Evolutionary conservation across 1,140 invertebrate genomes (phyloP).

Genomic region (Zaprionus tsacasi): DNA sequence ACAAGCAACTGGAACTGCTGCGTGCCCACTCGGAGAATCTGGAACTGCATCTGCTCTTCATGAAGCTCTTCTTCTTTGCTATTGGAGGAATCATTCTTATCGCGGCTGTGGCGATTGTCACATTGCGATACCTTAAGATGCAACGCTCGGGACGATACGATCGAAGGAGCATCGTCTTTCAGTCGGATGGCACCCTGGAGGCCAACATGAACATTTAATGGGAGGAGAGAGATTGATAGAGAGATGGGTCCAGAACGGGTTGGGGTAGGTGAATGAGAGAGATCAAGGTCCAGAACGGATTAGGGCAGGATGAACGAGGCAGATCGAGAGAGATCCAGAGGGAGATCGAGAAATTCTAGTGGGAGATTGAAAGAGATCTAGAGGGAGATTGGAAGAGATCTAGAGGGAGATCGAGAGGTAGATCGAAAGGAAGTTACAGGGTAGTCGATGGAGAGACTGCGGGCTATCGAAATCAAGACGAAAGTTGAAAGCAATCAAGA

Average conservation of each 20-base stretch:
- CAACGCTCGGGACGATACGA: constrained; percentile 59
- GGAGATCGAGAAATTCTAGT: too few species aligned
- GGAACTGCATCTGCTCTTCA: constrained; percentile 59
- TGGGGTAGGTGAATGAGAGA: background rate
- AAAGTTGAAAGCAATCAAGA: too few species aligned
- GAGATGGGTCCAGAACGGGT: too few species aligned
- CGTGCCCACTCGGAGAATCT: constrained; percentile 54
- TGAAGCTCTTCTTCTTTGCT: constrained; percentile 59
- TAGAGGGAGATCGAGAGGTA: background rate
- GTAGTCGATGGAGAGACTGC: too few species aligned
- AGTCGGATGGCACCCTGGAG: constrained; percentile 72
- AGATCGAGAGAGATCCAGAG: background rate
- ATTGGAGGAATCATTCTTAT: constrained; percentile 36
- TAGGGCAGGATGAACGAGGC: background rate
- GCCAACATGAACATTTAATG: constrained; percentile 52
- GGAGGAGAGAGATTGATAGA: background rate
- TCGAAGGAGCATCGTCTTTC: constrained; percentile 75
- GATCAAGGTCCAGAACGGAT: too few species aligned
- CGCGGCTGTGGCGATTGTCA: constrained; percentile 26
- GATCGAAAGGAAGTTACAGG: too few species aligned
- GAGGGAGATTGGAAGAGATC: background rate
- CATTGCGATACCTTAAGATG: constrained; percentile 44
- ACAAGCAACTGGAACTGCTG: constrained; percentile 63
- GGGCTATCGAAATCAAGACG: too few species aligned
- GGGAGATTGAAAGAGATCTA: background rate